Evolutionary conservation across 2,888 invertebrate species (phyloP).

Genomic region (Phyllotreta cruciferae): DNA sequence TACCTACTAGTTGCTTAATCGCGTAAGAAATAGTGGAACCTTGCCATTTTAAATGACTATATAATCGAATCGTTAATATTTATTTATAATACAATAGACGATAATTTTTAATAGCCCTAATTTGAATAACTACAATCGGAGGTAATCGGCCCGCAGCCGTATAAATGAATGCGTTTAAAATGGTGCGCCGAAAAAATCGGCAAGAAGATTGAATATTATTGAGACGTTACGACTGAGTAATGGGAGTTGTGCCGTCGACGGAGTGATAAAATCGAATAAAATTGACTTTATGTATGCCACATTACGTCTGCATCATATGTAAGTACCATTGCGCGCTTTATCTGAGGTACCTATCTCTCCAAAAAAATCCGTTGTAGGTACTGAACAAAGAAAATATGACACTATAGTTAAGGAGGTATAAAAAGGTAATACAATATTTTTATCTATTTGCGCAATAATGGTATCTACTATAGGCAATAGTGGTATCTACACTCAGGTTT

Average conservation of each 20-base stretch:
- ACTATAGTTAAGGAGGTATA: no score
- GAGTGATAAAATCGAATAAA: constrained; percentile 11
- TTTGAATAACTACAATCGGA: constrained; percentile 23
- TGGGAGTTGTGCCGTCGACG: background rate
- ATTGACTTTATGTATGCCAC: constrained; percentile 4
- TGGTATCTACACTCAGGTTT: no score
- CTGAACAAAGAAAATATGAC: no score
- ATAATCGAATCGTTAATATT: constrained; percentile 24
- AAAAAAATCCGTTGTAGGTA: no score
- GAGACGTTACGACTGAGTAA: constrained; percentile 8
- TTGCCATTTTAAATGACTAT: constrained; percentile 20
- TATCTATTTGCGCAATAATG: no score
- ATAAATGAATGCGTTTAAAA: constrained; percentile 18
- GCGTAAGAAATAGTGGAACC: constrained; percentile 20
- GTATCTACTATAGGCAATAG: no score
- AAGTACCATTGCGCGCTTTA: no score
- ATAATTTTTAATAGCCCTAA: constrained; percentile 22
- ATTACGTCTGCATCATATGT: no score
- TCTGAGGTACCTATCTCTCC: no score
- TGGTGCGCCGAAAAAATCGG: background rate
- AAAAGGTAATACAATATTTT: no score
- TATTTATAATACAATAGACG: constrained; percentile 27
- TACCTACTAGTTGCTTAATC: constrained; percentile 18
- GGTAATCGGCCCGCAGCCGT: constrained; percentile 22
- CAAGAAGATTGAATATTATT: constrained; percentile 15